phyloP scores from a whole-genome alignment of 2,113 vertebrate genomes.

The Macrotis lagotis region DNA sequence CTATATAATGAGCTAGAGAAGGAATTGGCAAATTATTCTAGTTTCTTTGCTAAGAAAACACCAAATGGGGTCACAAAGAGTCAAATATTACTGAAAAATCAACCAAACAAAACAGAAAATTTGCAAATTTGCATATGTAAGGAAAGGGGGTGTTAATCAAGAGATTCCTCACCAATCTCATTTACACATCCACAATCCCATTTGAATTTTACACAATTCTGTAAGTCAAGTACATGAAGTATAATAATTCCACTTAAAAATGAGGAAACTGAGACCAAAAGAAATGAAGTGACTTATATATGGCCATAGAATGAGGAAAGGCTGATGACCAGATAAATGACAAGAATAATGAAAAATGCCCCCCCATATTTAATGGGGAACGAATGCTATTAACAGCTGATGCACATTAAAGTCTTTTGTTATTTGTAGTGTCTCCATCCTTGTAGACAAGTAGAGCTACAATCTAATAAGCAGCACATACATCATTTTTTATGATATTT shows the following conservation, averaged over 20 bases:
- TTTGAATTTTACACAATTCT: neutral
- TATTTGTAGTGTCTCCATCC: conserved; percentile 5
- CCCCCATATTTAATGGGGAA: neutral
- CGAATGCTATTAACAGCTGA: neutral
- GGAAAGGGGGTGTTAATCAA: neutral
- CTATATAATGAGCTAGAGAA: too few relatives aligned
- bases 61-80: too few relatives aligned
- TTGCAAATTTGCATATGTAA: neutral
- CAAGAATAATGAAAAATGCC: neutral
- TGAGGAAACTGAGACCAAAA: neutral
- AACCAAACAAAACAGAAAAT: too few relatives aligned
- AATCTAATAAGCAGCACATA: conserved; percentile 14
- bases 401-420: neutral
- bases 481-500: conserved; percentile 41
- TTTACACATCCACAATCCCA: neutral
- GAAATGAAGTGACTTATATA: too few relatives aligned
- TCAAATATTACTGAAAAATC: too few relatives aligned
- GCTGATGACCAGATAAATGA: neutral
- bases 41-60: too few relatives aligned
- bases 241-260: neutral
- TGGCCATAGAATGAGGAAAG: neutral
- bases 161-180: neutral
- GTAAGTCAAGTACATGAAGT: neutral
- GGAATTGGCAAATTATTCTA: too few relatives aligned
- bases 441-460: conserved; percentile 15